Evolutionary conservation across 2,888 invertebrate genomes (phyloP).

Genomic region (Leptothorax acervorum): DNA sequence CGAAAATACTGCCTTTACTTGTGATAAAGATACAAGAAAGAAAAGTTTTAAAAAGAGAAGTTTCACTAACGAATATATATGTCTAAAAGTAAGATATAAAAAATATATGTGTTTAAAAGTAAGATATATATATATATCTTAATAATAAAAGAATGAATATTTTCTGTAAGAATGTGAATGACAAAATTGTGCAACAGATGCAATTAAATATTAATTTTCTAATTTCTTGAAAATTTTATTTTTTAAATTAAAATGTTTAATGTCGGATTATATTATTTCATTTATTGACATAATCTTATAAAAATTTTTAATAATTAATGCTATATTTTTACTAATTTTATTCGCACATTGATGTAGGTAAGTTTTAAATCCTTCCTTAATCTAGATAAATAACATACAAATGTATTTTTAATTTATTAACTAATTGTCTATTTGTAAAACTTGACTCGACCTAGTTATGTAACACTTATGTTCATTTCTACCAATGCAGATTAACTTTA

Average conservation of each 20-base stretch:
- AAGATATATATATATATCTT: not conserved
- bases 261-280: not conserved
- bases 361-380: not conserved
- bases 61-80: not conserved
- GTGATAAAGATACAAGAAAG: not conserved
- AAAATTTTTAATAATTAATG: not conserved
- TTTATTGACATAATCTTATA: not conserved
- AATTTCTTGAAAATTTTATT: not conserved
- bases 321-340: slow-evolving; percentile 1
- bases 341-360: not conserved
- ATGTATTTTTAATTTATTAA: not conserved
- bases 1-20: not conserved
- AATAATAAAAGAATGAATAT: not conserved
- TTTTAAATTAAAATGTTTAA: not conserved
- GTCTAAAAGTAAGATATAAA: not conserved
- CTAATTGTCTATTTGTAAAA: not conserved
- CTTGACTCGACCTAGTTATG: not conserved
- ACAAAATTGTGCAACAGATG: not conserved
- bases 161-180: not conserved
- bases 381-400: not conserved
- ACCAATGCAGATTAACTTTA: too few species aligned
- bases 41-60: not conserved
- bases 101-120: not conserved
- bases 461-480: not conserved
- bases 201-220: not conserved